phyloP scores from a whole-genome alignment of 2,888 invertebrate genomes.

The Hemithea aestivaria region DNA sequence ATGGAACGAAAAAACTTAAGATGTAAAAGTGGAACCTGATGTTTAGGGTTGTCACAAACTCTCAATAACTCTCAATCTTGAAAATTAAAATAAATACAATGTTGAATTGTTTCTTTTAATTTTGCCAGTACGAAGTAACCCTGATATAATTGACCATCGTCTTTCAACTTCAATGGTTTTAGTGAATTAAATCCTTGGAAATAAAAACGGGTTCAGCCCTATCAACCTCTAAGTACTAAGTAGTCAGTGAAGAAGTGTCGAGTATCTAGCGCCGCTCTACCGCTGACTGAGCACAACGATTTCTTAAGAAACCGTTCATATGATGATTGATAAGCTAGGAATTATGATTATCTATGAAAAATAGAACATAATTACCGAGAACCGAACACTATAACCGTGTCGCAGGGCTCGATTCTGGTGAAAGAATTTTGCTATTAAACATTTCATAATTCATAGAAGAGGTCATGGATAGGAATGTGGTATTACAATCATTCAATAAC shows the following conservation, averaged over 20 bases:
- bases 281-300: constrained; percentile 55
- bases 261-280: constrained; percentile 47
- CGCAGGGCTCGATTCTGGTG: constrained; percentile 10
- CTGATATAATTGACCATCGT: no score
- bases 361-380: constrained; percentile 44
- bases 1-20: constrained; percentile 47
- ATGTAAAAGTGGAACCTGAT: constrained; percentile 29
- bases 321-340: constrained; percentile 48
- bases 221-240: constrained; percentile 28
- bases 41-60: constrained; percentile 8
- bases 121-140: no score
- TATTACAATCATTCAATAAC: no score
- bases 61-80: no score
- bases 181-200: neutral
- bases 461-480: neutral
- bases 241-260: constrained; percentile 55
- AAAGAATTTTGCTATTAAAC: constrained; percentile 1
- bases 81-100: no score
- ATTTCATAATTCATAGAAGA: neutral
- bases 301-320: constrained; percentile 61
- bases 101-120: no score
- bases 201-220: constrained; percentile 31
- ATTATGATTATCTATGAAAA: constrained; percentile 50
- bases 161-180: no score
- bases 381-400: constrained; percentile 34